Conservation (phyloP, 35 echinoderm and acorn worm species). For the Amphiura filiformis region DNA sequence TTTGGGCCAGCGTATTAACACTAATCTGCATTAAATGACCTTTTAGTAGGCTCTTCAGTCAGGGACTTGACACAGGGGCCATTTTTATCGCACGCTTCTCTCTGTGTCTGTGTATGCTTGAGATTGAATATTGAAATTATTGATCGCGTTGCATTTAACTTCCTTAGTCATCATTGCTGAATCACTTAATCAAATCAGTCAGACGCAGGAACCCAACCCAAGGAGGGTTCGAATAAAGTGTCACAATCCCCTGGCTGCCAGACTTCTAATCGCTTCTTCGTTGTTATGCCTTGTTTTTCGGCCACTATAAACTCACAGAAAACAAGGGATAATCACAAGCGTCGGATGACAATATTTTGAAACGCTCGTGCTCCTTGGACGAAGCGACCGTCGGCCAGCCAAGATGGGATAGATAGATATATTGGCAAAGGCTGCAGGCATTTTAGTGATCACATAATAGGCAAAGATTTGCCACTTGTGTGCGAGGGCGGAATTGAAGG, state of each 20-base stretch:
- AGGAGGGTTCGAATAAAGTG: background rate
- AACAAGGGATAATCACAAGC: no score
- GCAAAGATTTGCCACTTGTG: no score
- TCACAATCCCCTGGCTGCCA: background rate
- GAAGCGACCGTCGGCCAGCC: no score
- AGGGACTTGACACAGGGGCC: background rate
- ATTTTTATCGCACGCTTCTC: background rate
- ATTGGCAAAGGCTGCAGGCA: background rate
- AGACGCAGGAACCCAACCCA: background rate
- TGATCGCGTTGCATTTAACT: background rate
- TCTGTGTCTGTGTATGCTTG: background rate
- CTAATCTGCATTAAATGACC: background rate
- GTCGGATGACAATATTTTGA: no score
- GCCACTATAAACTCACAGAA: no score
- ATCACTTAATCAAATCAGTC: conserved; percentile 11
- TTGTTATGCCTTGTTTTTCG: no score
- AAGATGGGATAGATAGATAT: background rate
- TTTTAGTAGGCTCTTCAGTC: background rate
- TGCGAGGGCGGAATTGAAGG: no score
- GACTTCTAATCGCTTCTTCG: no score
- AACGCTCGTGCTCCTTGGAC: no score
- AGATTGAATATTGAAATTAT: background rate
- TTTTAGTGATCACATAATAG: background rate
- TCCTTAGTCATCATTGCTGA: background rate
- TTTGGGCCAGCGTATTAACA: background rate